Evolutionary conservation across 2,797 vertebrate genomes (phyloP).

Genomic region (Thaleichthys pacificus): DNA sequence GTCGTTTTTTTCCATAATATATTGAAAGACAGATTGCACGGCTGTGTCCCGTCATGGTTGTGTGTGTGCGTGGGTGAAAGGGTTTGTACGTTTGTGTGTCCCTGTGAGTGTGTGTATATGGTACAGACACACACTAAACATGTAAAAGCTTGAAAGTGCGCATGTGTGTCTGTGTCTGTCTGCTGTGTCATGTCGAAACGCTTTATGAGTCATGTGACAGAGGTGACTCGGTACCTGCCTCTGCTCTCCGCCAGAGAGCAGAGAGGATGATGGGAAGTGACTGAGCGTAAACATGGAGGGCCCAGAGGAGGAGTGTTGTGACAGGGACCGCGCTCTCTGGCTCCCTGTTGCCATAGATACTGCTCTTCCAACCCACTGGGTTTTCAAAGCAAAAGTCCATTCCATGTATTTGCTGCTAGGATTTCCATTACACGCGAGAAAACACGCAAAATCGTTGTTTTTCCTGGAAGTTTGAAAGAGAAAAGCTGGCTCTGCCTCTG

Average conservation of each 20-base stretch:
- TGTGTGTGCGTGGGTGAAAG: too few species aligned
- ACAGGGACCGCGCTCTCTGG: slow-evolving; percentile 18
- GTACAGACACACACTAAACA: too few species aligned
- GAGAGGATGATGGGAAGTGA: slow-evolving; percentile 58
- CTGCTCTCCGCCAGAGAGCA: slow-evolving; percentile 22
- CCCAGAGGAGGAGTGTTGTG: slow-evolving; percentile 31
- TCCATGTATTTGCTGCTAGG: neutral
- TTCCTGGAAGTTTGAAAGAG: neutral
- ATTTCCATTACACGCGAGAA: neutral
- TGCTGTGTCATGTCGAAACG: slow-evolving; percentile 1
- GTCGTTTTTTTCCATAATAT: too few species aligned
- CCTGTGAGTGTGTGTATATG: too few species aligned
- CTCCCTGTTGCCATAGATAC: slow-evolving; percentile 50
- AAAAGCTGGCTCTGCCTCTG: neutral
- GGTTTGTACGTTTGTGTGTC: too few species aligned
- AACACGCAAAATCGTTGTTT: neutral
- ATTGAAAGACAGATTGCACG: too few species aligned
- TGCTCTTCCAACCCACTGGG: neutral
- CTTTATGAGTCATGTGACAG: neutral
- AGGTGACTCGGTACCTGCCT: neutral
- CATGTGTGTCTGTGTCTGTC: too few species aligned
- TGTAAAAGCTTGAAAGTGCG: too few species aligned
- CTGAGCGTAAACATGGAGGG: slow-evolving; percentile 46
- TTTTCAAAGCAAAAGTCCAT: slow-evolving; percentile 8
- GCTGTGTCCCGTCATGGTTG: too few species aligned